Percentiles rank a stretch among this genome's conserved stretches.
Evolutionary conservation across 2,113 vertebrate genomes (phyloP).

Genomic region (Noctilio leporinus): DNA sequence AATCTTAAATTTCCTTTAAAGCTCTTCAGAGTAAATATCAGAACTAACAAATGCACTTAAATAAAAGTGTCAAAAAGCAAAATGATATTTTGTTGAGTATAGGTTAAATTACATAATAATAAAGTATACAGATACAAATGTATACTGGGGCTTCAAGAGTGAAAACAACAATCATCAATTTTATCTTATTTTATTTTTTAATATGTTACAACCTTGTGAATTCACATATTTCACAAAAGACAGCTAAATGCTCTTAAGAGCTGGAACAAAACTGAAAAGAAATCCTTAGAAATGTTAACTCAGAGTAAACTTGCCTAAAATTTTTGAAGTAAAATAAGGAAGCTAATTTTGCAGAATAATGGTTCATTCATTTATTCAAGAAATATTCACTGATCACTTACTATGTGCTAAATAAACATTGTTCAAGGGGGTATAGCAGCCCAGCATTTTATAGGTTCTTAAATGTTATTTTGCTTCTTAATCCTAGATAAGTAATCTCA

Average conservation of each 20-base stretch:
- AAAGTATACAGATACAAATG: background rate
- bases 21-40: background rate
- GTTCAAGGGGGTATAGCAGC: background rate
- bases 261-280: background rate
- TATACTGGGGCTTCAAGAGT: background rate
- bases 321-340: background rate
- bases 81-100: constrained; percentile 23
- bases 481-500: background rate
- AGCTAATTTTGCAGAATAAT: background rate
- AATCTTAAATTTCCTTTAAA: constrained; percentile 31
- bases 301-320: background rate
- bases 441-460: background rate
- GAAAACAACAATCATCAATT: constrained; percentile 2
- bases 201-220: background rate
- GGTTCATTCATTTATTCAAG: background rate
- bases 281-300: background rate
- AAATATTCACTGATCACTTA: background rate
- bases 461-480: background rate
- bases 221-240: background rate
- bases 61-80: constrained; percentile 41
- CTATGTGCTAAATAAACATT: background rate
- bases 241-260: background rate
- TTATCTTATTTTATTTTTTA: constrained; percentile 18
- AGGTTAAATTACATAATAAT: constrained; percentile 32
- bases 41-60: constrained; percentile 22